These are phyloP conservation scores for Shinisaurus crocodilurus DNA, from an alignment of 2,113 vertebrate genomes.

Conservation along the genomic window DNA sequence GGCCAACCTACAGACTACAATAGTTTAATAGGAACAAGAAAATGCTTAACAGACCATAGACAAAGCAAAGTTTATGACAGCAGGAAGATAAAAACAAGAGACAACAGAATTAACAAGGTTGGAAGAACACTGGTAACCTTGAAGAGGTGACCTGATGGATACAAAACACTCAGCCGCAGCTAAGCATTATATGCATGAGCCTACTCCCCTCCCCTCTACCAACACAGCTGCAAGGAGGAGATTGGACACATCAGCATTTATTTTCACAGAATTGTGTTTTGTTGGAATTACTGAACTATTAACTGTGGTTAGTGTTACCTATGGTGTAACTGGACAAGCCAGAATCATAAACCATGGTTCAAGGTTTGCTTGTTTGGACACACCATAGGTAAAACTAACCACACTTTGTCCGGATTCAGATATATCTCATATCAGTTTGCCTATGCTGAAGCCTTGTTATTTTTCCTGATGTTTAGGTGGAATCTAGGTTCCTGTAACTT, in stretches of 20 bases:
- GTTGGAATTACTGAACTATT: background rate
- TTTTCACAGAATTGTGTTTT: background rate
- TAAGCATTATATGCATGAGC: background rate
- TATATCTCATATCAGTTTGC: too few species aligned
- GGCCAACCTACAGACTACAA: constrained; percentile 35
- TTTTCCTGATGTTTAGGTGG: too few species aligned
- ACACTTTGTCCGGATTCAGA: too few species aligned
- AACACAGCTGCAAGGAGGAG: background rate
- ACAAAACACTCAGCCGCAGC: background rate
- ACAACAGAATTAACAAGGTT: constrained; percentile 51
- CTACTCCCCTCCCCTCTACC: background rate
- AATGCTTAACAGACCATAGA: constrained; percentile 38
- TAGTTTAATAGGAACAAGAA: constrained; percentile 50
- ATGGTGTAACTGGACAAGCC: background rate
- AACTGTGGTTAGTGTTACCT: background rate
- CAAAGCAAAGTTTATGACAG: background rate
- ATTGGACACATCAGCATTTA: background rate
- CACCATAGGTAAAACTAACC: too few species aligned
- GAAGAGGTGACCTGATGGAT: background rate
- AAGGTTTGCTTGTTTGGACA: too few species aligned
- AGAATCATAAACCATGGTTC: background rate
- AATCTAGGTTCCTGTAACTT: too few species aligned
- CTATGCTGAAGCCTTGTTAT: too few species aligned
- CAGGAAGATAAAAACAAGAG: constrained; percentile 32
- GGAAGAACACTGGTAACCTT: constrained; percentile 35